A percentile compares a stretch with the other conserved stretches of the same genome.
Conservation (phyloP, 2,113 vertebrate species). For the Columbina picui region DNA sequence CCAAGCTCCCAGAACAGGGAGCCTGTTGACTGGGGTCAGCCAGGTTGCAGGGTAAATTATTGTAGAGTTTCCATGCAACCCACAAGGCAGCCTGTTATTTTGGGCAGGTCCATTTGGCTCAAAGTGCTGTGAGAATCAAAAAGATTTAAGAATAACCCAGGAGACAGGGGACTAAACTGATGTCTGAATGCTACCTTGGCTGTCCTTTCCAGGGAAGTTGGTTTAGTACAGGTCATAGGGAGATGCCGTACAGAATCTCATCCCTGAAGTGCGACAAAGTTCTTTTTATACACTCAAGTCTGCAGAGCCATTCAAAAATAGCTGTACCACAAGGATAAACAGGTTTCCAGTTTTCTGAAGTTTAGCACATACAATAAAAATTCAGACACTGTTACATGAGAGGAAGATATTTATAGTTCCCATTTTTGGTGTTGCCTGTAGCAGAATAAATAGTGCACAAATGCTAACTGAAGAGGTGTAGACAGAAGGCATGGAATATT, state of each 20-base stretch:
- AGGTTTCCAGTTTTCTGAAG: neutral
- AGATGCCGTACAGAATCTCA: neutral
- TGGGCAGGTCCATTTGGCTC: neutral
- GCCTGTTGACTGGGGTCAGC: neutral
- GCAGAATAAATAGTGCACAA: neutral
- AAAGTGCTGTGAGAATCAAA: neutral
- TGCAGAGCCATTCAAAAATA: neutral
- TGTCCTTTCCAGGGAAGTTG: neutral
- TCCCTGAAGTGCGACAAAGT: fast-evolving
- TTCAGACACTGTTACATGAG: neutral
- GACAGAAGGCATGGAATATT: neutral
- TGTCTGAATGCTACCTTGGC: neutral
- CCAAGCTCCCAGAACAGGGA: neutral
- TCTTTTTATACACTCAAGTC: neutral
- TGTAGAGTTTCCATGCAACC: neutral
- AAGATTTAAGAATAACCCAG: neutral
- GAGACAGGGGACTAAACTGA: neutral
- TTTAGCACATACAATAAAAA: neutral
- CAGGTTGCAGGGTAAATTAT: neutral
- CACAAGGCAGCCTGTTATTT: neutral
- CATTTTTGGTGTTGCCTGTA: neutral
- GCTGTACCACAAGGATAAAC: neutral
- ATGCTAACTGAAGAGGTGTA: neutral
- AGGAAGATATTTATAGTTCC: neutral
- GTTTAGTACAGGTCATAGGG: neutral